These are phyloP conservation scores for Drosophila meridiana DNA, from an alignment of 2,888 invertebrate species.

Conservation along the genomic window DNA sequence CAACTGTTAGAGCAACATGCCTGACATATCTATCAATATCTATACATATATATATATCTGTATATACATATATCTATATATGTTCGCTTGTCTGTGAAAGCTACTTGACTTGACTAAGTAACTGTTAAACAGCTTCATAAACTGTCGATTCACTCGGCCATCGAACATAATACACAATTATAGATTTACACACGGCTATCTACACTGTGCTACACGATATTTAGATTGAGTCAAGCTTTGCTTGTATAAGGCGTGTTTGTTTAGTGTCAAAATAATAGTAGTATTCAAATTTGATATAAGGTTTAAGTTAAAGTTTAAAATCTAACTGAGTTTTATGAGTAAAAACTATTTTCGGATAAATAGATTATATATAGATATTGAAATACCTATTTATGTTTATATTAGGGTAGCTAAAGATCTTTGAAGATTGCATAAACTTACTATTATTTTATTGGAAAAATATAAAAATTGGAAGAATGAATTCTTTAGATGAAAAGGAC, in stretches of 20 bases:
- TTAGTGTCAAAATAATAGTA: neutral
- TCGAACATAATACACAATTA: slow-evolving; percentile 20
- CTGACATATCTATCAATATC: slow-evolving; percentile 1
- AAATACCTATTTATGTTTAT: too few relatives aligned
- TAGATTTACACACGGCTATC: slow-evolving; percentile 1
- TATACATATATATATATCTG: neutral
- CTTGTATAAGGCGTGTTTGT: neutral
- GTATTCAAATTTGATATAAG: neutral
- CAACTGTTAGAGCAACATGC: slow-evolving; percentile 17
- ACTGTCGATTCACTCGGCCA: slow-evolving; percentile 8
- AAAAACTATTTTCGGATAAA: neutral
- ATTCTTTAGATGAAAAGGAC: too few relatives aligned
- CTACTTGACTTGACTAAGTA: slow-evolving; percentile 24
- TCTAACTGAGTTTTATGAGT: neutral
- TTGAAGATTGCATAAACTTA: too few relatives aligned
- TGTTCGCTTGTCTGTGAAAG: slow-evolving; percentile 6
- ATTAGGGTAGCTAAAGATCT: too few relatives aligned
- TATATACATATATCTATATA: neutral
- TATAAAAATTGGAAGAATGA: too few relatives aligned
- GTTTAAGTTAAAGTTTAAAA: neutral
- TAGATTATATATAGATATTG: neutral
- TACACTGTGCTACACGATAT: slow-evolving; percentile 16
- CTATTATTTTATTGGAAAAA: too few relatives aligned
- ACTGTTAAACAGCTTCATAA: slow-evolving; percentile 34
- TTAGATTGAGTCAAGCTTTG: neutral